phyloP scores from a whole-genome alignment of 2,888 invertebrate genomes.

The Xanthia icteritia region DNA sequence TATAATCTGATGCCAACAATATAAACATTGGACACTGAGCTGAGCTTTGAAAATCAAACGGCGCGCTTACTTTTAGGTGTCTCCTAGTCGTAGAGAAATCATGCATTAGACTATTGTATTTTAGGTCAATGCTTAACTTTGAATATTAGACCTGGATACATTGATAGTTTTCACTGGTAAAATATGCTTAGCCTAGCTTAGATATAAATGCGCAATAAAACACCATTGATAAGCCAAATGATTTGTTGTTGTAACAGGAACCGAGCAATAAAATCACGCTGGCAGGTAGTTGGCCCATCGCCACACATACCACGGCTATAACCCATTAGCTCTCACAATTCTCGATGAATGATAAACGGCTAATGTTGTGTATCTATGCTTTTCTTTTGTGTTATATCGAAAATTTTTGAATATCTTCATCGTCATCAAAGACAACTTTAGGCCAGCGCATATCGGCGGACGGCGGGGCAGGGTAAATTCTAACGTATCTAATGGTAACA shows the following conservation, averaged over 20 bases:
- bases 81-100: neutral
- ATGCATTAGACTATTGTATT: neutral
- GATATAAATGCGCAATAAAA: slow-evolving; percentile 3
- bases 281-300: slow-evolving; percentile 10
- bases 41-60: neutral
- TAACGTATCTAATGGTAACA: too few species aligned
- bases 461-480: too few species aligned
- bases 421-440: neutral
- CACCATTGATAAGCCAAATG: slow-evolving; percentile 29
- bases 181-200: neutral
- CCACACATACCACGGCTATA: slow-evolving; percentile 2
- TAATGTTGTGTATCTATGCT: neutral
- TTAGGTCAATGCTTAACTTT: neutral
- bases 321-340: slow-evolving; percentile 22
- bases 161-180: neutral
- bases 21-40: neutral
- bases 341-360: slow-evolving; percentile 5
- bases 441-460: too few species aligned
- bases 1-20: neutral
- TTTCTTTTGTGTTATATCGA: neutral
- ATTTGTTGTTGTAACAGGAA: slow-evolving; percentile 25
- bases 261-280: slow-evolving; percentile 16
- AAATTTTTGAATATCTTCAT: neutral
- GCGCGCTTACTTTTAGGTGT: neutral
- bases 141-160: neutral